Evolutionary conservation across 2,797 vertebrate species (phyloP), one percentile per base, ranked within the genome.

Genomic region (Melanotaenia nigrans): DNA sequence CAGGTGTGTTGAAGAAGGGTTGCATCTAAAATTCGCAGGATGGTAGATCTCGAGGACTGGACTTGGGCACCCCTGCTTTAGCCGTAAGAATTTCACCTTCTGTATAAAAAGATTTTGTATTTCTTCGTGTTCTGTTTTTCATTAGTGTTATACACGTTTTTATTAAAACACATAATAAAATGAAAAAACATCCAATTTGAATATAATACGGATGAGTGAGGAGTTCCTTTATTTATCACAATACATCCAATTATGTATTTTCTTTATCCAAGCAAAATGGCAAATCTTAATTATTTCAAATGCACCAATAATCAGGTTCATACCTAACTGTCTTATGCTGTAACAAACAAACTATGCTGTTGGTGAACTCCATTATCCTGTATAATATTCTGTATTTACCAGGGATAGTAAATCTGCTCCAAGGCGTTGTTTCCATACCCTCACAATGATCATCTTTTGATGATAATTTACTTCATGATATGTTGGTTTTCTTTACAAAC

Each of bases 391-490:
- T 33, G 7, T 33, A 24, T 51, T 51, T 51, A 11, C 9, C n/a
- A 3, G 3, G n/a, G 1, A 49, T 49, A 51, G 47, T 12, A 22
- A 22, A 51, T 22, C 20, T 54, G 12, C 53, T 2, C 53, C 24
- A 54, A 54, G 53, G 18, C 11, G 24, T 25, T 54, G 24, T 28
- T 25, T 54, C 12, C 10, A 25, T 53, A 54, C 11, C 28, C 51
- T 1, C 5, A 24, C 13, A 14, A 24, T 13, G 25, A 51, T 22
- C n/a, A 12, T 22, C n/a, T 51, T 24, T 12, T 51, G 9, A n/a
- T n/a, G 16, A 51, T 51, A 51, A 24, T 51, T 51, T 3, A 22
- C 54, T 63, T 51, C 58, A 68, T 18, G 49, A 62, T 30, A 28
- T 33, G 9, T 32, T 9, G 14, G 4, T 54, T 59, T 47, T 49